Evolutionary conservation across 2,888 invertebrate species (phyloP), one percentile per base, ranked within the genome.

Genomic region (Lasioglossum marginatum): DNA sequence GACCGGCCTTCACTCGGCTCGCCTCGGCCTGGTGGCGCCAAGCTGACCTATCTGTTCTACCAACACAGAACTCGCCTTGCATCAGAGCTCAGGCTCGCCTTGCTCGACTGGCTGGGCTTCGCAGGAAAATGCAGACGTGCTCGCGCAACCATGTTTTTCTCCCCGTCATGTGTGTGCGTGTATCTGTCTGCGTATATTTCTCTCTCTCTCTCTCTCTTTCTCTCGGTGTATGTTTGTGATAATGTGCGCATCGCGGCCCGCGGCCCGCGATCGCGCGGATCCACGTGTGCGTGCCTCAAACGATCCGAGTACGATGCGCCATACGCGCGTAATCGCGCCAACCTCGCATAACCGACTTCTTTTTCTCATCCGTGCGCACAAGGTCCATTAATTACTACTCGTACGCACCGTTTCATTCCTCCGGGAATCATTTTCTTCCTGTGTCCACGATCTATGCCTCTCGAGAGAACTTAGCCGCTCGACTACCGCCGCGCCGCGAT

Each of bases 21-120:
- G 87, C 83, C 86, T 88, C 92, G 89, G 92, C 90, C 88, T 87
- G 91, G 91, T 92, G 92, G 92, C 92, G 92, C 92, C 92, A 92
- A 92, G 92, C 92, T 92, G 92, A 92, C 92, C 92, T 92, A 92
- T 92, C 92, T 91, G 91, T 91, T 89, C 89, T 86, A 90, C 91
- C 91, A 88, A 90, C 90, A 86, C 88, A 66, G 34, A 78, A 37
- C 82, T 79, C 78, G 79, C 78, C 74, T 83, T 73, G 66, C 82
- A 66, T 82, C 80, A 73, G 60, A 63, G 60, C 60, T 63, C 60
- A 31, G 60, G 76, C 83, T 78, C 57, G 77, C 79, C 85, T 77
- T 84, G 80, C 80, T 77, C 74, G 85, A 63, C 85, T 85, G 86
- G 73, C 86, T 79, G 60, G 86, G 52, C 45, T 52, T 86, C 81